Conservation (phyloP, 2,113 vertebrate genomes). For the Cyphotilapia sp. region DNA sequence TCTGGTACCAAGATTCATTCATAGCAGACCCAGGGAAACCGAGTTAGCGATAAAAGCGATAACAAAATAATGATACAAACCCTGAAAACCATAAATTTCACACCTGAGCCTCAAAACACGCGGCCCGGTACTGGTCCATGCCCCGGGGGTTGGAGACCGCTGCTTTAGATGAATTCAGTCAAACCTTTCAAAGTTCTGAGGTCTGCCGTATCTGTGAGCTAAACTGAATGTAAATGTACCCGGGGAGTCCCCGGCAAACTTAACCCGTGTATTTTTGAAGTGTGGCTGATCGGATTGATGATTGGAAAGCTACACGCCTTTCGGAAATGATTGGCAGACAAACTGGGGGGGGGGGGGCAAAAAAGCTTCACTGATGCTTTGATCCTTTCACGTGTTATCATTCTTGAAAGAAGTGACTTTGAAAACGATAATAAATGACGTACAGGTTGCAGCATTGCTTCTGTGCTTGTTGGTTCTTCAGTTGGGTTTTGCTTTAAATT, state of each 20-base stretch:
- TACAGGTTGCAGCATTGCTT: too few species aligned
- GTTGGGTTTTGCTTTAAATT: neutral
- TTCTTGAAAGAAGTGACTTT: neutral
- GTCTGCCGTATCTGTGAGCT: neutral
- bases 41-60: neutral
- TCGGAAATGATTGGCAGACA: neutral
- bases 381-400: neutral
- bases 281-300: neutral
- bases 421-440: accelerated
- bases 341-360: neutral
- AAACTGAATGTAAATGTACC: neutral
- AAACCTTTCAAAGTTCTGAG: neutral
- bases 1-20: neutral
- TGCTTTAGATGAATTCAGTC: neutral
- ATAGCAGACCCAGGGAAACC: neutral
- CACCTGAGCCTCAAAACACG: neutral
- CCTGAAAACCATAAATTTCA: neutral
- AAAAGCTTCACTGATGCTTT: neutral
- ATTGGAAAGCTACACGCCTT: neutral
- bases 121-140: neutral
- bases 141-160: neutral
- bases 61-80: neutral
- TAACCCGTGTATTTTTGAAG: neutral
- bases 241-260: neutral
- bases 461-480: neutral